phyloP scores from a whole-genome alignment of 2,797 vertebrate species.

The Parauchenoglanis ngamensis region DNA sequence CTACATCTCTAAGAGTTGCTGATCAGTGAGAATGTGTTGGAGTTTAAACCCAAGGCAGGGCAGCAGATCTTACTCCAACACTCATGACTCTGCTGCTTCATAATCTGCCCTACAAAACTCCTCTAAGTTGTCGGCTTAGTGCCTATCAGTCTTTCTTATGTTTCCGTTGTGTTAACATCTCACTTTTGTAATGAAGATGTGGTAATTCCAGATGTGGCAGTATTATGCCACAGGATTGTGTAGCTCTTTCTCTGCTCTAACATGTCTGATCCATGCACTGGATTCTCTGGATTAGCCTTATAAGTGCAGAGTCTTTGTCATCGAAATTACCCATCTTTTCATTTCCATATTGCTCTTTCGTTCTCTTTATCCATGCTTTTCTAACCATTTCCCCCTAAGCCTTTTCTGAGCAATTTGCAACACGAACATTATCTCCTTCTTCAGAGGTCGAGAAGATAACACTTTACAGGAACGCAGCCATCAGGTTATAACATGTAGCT shows the following conservation, averaged over 20 bases:
- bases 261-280: neutral
- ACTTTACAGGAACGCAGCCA: neutral
- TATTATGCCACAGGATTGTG: neutral
- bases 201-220: neutral
- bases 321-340: neutral
- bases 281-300: neutral
- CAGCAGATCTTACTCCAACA: neutral
- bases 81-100: conserved; percentile 18
- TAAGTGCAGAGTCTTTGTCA: neutral
- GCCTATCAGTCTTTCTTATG: neutral
- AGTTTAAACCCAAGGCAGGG: conserved; percentile 53
- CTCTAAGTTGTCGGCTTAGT: neutral
- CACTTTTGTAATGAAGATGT: neutral
- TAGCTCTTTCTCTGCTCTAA: neutral
- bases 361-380: neutral
- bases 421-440: neutral
- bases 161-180: neutral
- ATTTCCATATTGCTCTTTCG: neutral
- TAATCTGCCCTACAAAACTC: conserved; percentile 10
- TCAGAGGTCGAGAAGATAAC: conserved; percentile 13
- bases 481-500: neutral
- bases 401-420: neutral
- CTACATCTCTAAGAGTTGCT: conserved; percentile 58
- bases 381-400: no score
- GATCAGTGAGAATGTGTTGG: conserved; percentile 57